Percentiles rank a stretch among this genome's conserved stretches.
phyloP scores from a whole-genome alignment of 2,113 vertebrate species.

The Daubentonia madagascariensis region DNA sequence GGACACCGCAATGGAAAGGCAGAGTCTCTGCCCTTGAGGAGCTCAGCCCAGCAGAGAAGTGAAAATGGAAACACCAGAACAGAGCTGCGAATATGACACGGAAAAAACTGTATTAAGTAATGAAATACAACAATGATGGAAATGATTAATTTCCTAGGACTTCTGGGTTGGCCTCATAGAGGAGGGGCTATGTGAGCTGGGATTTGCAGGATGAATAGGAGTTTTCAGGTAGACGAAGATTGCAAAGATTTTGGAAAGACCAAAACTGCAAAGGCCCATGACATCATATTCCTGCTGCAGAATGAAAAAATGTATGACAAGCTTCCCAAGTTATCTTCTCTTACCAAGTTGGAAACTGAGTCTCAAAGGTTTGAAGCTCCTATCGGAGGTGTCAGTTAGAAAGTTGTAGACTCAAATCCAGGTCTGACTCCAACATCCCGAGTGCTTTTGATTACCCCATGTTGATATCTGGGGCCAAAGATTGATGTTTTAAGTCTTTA shows the following conservation, averaged over 20 bases:
- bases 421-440: fast-evolving
- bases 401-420: background rate
- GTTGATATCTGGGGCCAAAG: background rate
- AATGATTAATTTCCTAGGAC: background rate
- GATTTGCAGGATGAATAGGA: background rate
- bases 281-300: fast-evolving
- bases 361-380: background rate
- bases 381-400: background rate
- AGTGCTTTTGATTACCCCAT: too few species aligned
- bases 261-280: background rate
- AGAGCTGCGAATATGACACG: background rate
- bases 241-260: background rate
- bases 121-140: background rate
- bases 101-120: background rate
- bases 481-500: background rate
- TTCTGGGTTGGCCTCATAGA: background rate
- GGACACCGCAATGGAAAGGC: background rate
- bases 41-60: background rate
- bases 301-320: too few species aligned
- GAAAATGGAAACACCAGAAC: background rate
- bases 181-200: background rate
- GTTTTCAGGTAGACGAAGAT: background rate
- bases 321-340: background rate
- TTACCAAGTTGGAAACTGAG: background rate
- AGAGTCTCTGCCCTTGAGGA: background rate